Evolutionary conservation across 2,797 vertebrate species (phyloP), one percentile per base, ranked within the genome.

Genomic region (Masticophis lateralis): DNA sequence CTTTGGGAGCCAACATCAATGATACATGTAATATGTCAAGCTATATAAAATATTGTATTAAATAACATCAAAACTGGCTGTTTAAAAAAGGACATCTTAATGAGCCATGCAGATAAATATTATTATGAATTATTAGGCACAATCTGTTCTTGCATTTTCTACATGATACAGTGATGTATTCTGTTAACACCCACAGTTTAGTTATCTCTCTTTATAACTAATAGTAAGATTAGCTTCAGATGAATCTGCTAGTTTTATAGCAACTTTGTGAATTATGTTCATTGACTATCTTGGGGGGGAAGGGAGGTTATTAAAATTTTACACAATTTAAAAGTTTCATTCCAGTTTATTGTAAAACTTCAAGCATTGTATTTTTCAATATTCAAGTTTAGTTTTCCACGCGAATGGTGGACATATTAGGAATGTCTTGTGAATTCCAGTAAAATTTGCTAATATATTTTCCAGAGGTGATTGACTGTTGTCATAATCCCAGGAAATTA

Each of bases 221-320:
- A 51, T 89, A 88, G 5, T 83, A n/a, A n/a, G 51, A n/a, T 55
- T 69, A 69, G 56, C n/a, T 92, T 37, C 37, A 27, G 53, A 89
- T 16, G 32, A 86, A 89, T 90, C 74, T 59, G 18, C 37, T 88
- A 32, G 61, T 28, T 56, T 92, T 94, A 37, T 28, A 56, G 10
- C 10, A 56, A 12, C 92, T 94, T 74, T 0, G 2, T 18, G 6
- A 89, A 95, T 93, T 25, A 89, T 69, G 86, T 91, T 89, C 89
- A 5, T 83, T 47, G 43, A 90, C 25, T n/a, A 90, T 25, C 79
- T 79, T 79, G 28, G 59, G 95, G 91, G 91, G 60, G n/a, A 18
- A 74, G 69, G 32, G 32, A 9, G 63, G 22, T 22, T 13, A 60
- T 9, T 4, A 22, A 94, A 83, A 37, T 3, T 60, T 91, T 0